Conservation (phyloP, 2,113 vertebrate species). For the Sakesphorus luctuosus region DNA sequence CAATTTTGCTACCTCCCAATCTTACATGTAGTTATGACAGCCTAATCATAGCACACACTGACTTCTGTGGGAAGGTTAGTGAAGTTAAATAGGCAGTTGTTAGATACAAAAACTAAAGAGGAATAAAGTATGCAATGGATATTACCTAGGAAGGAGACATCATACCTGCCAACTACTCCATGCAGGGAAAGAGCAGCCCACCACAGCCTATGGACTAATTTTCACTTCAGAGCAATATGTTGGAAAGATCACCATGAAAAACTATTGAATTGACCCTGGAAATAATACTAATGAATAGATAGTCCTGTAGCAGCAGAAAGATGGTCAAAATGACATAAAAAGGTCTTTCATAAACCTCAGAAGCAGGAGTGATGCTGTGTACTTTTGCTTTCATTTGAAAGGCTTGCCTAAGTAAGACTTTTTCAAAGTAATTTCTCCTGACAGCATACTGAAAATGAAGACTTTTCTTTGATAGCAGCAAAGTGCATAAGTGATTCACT, state of each 20-base stretch:
- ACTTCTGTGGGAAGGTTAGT: neutral
- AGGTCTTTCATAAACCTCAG: neutral
- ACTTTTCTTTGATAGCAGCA: conserved; percentile 40
- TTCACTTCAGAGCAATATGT: neutral
- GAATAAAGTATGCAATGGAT: neutral
- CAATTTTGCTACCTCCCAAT: neutral
- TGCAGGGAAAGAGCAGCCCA: neutral
- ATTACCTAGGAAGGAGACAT: neutral
- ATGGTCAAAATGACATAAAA: neutral
- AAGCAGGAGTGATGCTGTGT: neutral
- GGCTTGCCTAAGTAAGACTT: neutral
- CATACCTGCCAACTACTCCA: neutral
- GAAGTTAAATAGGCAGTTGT: neutral
- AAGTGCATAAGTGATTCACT: conserved; percentile 50
- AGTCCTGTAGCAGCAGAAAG: neutral
- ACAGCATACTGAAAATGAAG: neutral
- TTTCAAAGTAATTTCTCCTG: conserved; percentile 29
- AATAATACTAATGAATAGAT: neutral
- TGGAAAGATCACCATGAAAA: neutral
- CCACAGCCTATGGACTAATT: neutral
- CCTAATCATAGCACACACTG: neutral
- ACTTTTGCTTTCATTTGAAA: conserved; percentile 4
- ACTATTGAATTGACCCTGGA: neutral
- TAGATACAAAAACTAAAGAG: neutral
- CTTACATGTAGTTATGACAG: neutral